Evolutionary conservation across 2,888 invertebrate species (phyloP).

Genomic region (Phaedon cochleariae): DNA sequence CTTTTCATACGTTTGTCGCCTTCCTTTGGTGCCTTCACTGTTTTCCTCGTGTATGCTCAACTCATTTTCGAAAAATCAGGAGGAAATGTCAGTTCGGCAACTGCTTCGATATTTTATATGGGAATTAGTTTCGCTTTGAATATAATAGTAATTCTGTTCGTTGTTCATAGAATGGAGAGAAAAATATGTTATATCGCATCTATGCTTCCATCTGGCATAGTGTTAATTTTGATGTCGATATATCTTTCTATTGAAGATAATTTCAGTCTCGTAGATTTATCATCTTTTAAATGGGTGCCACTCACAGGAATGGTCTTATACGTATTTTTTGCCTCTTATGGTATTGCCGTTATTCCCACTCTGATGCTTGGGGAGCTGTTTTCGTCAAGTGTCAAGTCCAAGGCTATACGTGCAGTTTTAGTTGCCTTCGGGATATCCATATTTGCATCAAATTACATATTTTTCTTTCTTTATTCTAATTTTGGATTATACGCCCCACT

Average conservation of each 20-base stretch:
- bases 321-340: slow-evolving; percentile 45
- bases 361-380: slow-evolving; percentile 53
- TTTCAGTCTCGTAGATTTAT: slow-evolving; percentile 40
- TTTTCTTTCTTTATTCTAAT: slow-evolving; percentile 49
- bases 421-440: slow-evolving; percentile 46
- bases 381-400: slow-evolving; percentile 53
- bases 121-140: slow-evolving; percentile 34
- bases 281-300: slow-evolving; percentile 50
- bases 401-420: slow-evolving; percentile 49
- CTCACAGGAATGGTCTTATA: slow-evolving; percentile 50
- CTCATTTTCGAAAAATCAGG: slow-evolving; percentile 51
- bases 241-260: slow-evolving; percentile 48
- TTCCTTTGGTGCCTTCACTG: slow-evolving; percentile 50
- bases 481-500: slow-evolving; percentile 54
- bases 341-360: slow-evolving; percentile 51
- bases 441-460: slow-evolving; percentile 47
- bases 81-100: slow-evolving; percentile 48
- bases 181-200: slow-evolving; percentile 46
- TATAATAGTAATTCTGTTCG: slow-evolving; percentile 41
- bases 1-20: slow-evolving; percentile 50
- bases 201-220: slow-evolving; percentile 39
- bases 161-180: slow-evolving; percentile 46
- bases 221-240: slow-evolving; percentile 28
- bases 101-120: slow-evolving; percentile 41
- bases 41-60: slow-evolving; percentile 50